Evolutionary conservation across 2,888 invertebrate species (phyloP), one percentile per base, ranked within the genome.

Genomic region (Cephus pygmeus): DNA sequence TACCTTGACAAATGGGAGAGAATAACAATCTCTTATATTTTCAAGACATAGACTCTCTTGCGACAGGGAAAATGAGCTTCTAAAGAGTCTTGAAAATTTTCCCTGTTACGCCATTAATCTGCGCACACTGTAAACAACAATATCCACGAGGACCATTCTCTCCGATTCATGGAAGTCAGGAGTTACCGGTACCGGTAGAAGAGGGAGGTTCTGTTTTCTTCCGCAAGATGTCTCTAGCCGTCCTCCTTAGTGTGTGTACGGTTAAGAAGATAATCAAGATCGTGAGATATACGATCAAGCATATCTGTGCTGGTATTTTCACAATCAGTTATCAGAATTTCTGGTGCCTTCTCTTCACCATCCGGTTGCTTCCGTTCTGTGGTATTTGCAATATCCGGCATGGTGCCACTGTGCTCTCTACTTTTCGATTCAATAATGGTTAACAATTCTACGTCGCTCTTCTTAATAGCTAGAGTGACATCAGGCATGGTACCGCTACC

Each of bases 191-290:
- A 15, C 30, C 12, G 31, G 30, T 33, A 71, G 23, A 71, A 23
- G 34, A n/a, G 6, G 71, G 30, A 31, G 71, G 30, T 71, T 71
- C 30, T 4, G 11, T 23, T 23, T 9, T 31, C 71, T 31, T 34
- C 15, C 71, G 31, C 12, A 31, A 71, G 71, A 71, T 71, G 31
- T 71, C 71, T 71, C 81, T 83, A 88, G 79, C 85, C 81, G 35
- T 87, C 88, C 75, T 89, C 88, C 35, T 85, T 82, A 23, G 86
- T 91, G 80, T 92, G 92, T 80, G 93, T 94, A 81, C 96, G 93
- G 91, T 96, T 96, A 80, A 97, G 92, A 84, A 97, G 92, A 92
- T 96, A 97, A 92, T 97, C 96, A 84, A 97, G 92, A 92, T 97
- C 97, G 88, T 95, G 95, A 1, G 96, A 95, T 87, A 97, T 97